phyloP scores from a whole-genome alignment of 2,888 invertebrate genomes.

The Melanophora roralis region DNA sequence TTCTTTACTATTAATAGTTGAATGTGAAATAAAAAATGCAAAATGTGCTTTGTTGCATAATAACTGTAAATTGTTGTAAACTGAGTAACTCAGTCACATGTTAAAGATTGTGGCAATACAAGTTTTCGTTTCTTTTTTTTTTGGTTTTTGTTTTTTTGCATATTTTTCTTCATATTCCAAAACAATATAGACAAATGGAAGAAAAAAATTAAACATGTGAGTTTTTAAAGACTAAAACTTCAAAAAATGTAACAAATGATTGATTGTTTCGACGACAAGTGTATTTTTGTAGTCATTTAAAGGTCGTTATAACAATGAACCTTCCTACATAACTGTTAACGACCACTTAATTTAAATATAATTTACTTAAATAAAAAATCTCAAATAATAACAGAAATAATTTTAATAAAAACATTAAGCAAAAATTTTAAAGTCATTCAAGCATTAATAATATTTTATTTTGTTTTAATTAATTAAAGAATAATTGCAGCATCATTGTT shows the following conservation, averaged over 20 bases:
- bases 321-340: not conserved
- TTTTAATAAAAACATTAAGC: constrained; percentile 22
- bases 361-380: not conserved
- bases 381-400: no score
- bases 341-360: not conserved
- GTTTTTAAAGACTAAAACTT: no score
- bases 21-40: not conserved
- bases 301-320: not conserved
- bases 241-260: not conserved
- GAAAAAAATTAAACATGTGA: not conserved
- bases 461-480: not conserved
- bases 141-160: not conserved
- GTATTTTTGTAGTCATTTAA: not conserved
- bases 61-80: constrained; percentile 17
- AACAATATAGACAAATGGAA: not conserved
- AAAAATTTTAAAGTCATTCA: not conserved
- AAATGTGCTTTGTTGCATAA: constrained; percentile 27
- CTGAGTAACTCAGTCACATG: constrained; percentile 21
- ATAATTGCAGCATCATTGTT: not conserved
- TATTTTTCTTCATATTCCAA: not conserved
- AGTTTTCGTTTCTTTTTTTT: not conserved
- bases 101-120: constrained; percentile 1
- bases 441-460: not conserved
- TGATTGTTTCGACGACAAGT: not conserved
- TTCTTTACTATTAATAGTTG: not conserved